Evolutionary conservation across 2,888 invertebrate species (phyloP).

Genomic region (Calameuta idolon): DNA sequence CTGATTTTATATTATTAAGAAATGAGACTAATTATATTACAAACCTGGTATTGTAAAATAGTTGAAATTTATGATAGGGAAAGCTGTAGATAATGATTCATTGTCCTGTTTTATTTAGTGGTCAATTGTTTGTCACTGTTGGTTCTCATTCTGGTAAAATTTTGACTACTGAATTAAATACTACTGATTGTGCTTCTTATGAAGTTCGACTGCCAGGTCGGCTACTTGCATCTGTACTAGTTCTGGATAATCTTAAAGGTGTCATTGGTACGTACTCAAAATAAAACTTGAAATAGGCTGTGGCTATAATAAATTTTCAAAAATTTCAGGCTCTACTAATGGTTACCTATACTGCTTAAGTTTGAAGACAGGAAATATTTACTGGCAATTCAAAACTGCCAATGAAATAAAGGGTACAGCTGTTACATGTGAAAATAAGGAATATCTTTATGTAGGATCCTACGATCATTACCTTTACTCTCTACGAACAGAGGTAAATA

Average conservation of each 20-base stretch:
- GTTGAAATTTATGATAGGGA: background rate
- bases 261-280: slow-evolving; percentile 72
- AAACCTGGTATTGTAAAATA: too few relatives aligned
- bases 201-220: slow-evolving; percentile 73
- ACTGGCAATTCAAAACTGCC: slow-evolving; percentile 74
- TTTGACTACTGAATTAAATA: slow-evolving; percentile 72
- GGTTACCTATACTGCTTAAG: slow-evolving; percentile 77
- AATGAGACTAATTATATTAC: background rate
- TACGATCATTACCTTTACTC: slow-evolving; percentile 78
- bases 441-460: slow-evolving; percentile 75
- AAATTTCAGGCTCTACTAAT: slow-evolving; percentile 75
- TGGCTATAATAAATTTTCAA: background rate
- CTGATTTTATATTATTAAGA: background rate
- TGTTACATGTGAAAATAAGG: slow-evolving; percentile 60
- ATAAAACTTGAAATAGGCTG: background rate
- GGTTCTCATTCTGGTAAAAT: slow-evolving; percentile 84
- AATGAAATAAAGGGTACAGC: slow-evolving; percentile 77
- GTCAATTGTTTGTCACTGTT: slow-evolving; percentile 68
- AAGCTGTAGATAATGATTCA: background rate
- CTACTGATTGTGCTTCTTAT: slow-evolving; percentile 70
- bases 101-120: slow-evolving; percentile 30
- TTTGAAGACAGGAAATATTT: slow-evolving; percentile 68
- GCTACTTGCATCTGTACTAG: slow-evolving; percentile 77
- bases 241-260: slow-evolving; percentile 68
- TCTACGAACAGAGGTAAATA: slow-evolving; percentile 69